Percentiles rank a stretch among this genome's conserved stretches.
These are phyloP conservation scores for Phenacoccus solenopsis DNA, from an alignment of 1,140 invertebrate genomes.

Conservation along the genomic window DNA sequence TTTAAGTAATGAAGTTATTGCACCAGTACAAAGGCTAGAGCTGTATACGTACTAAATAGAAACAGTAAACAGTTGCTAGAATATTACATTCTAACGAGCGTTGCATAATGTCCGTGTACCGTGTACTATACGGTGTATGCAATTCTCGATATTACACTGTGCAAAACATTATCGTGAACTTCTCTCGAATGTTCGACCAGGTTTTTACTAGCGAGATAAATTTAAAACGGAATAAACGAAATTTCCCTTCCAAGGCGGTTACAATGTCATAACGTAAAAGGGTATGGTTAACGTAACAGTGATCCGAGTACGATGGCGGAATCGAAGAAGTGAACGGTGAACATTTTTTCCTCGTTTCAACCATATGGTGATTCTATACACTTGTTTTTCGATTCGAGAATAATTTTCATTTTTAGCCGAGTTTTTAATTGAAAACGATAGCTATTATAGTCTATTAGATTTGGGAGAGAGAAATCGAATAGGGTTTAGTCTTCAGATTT, in stretches of 20 bases:
- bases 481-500: too few species aligned
- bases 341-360: too few species aligned
- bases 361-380: too few species aligned
- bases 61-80: neutral
- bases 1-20: slow-evolving; percentile 3
- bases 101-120: neutral
- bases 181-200: neutral
- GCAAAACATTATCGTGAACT: neutral
- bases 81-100: neutral
- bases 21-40: neutral
- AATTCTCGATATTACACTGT: neutral
- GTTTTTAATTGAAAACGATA: too few species aligned
- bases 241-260: neutral
- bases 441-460: too few species aligned
- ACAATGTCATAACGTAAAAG: neutral
- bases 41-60: neutral
- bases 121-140: neutral
- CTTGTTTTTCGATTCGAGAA: neutral
- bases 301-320: neutral
- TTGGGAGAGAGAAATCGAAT: too few species aligned
- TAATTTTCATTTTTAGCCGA: neutral
- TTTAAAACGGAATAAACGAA: neutral
- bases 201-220: neutral
- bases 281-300: neutral
- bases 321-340: neutral